Evolutionary conservation across 2,797 vertebrate genomes (phyloP).

Genomic region (Selene dorsalis): DNA sequence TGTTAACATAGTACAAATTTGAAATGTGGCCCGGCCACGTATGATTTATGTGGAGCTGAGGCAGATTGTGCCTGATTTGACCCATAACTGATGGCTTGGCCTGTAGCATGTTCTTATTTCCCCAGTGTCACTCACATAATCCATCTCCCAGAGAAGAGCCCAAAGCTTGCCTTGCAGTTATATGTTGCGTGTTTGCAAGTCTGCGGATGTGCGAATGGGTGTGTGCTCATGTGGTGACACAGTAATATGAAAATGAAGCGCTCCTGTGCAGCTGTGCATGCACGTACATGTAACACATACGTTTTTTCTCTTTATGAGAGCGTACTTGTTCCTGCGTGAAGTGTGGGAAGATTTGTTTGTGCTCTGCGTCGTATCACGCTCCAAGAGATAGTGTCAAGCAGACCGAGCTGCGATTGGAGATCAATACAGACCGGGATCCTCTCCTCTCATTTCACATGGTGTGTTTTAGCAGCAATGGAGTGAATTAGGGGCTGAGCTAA

Average conservation of each 20-base stretch:
- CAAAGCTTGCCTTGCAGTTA: conserved; percentile 70
- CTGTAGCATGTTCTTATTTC: conserved; percentile 85
- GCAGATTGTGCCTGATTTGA: conserved; percentile 82
- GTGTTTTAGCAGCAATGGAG: conserved; percentile 70
- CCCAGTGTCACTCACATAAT: conserved; percentile 85
- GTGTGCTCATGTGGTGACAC: conserved; percentile 19
- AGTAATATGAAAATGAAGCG: conserved; percentile 28
- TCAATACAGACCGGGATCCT: conserved; percentile 71
- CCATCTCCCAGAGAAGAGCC: conserved; percentile 75
- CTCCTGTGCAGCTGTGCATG: conserved; percentile 28
- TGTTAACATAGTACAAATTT: conserved; percentile 56
- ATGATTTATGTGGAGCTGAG: conserved; percentile 80
- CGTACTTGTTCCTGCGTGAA: conserved; percentile 28
- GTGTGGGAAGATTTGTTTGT: conserved; percentile 45
- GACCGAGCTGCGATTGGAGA: conserved; percentile 56
- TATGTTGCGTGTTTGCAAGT: conserved; percentile 58
- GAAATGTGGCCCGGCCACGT: conserved; percentile 58
- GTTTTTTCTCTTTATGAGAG: conserved; percentile 17
- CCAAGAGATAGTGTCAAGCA: conserved; percentile 57
- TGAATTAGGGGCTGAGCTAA: conserved; percentile 72
- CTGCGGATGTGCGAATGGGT: conserved; percentile 46
- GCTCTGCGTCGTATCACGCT: conserved; percentile 47
- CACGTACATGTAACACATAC: conserved; percentile 1
- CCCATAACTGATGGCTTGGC: conserved; percentile 85
- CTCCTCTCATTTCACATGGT: conserved; percentile 68